Conservation (phyloP, 2,113 vertebrate genomes). For the Bathybates hornii region DNA sequence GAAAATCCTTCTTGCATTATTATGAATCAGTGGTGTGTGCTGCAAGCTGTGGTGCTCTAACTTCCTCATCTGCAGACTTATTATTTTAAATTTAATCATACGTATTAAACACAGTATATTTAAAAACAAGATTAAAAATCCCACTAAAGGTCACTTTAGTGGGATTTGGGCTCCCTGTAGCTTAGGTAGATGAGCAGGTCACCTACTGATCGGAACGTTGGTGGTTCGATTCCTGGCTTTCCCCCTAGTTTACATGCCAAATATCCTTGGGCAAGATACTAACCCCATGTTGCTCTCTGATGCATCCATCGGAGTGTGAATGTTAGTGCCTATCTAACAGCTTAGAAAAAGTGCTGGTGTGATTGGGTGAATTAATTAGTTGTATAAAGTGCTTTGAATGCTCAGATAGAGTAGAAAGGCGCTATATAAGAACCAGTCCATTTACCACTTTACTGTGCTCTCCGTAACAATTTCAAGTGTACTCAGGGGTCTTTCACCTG, state of each 20-base stretch:
- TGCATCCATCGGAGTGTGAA: neutral
- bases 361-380: no score
- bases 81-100: neutral
- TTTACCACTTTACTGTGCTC: neutral
- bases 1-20: neutral
- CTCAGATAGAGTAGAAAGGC: no score
- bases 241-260: neutral
- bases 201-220: neutral
- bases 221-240: accelerated
- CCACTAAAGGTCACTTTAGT: neutral
- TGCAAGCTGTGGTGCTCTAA: neutral
- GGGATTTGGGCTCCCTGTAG: neutral
- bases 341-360: no score
- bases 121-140: neutral
- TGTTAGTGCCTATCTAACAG: neutral
- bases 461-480: neutral
- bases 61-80: neutral
- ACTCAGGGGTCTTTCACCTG: neutral
- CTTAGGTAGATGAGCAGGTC: neutral
- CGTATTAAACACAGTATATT: accelerated
- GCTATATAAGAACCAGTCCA: no score
- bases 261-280: neutral
- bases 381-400: no score
- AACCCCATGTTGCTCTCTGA: neutral
- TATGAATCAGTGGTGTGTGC: neutral